phyloP scores from a whole-genome alignment of 2,113 vertebrate genomes.

The Dipodomys spectabilis region DNA sequence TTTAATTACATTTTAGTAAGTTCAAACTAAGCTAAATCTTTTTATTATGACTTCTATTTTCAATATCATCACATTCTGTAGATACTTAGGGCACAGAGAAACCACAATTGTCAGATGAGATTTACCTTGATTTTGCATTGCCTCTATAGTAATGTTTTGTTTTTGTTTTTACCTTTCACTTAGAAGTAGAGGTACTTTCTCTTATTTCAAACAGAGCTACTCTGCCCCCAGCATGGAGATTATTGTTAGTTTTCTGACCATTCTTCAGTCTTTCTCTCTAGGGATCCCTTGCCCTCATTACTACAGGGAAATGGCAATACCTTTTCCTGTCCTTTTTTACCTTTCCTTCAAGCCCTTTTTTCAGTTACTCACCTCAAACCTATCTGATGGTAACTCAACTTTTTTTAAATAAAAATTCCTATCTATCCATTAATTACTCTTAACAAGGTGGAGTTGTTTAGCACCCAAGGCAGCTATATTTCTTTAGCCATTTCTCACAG shows the following conservation, averaged over 20 bases:
- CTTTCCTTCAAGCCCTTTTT: background rate
- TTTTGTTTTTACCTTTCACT: background rate
- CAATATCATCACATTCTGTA: background rate
- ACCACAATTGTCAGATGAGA: background rate
- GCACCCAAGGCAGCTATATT: background rate
- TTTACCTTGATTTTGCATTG: background rate
- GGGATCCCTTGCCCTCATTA: background rate
- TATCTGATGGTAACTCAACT: background rate
- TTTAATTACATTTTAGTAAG: background rate
- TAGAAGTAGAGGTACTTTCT: background rate
- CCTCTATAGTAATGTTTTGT: background rate
- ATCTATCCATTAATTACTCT: background rate
- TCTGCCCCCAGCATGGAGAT: background rate
- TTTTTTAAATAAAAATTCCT: background rate
- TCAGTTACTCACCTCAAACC: background rate
- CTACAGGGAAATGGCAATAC: background rate
- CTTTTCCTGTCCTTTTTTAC: background rate
- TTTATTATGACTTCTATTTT: slow-evolving; percentile 40
- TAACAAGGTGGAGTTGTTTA: background rate
- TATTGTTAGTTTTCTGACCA: background rate
- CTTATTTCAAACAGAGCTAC: background rate
- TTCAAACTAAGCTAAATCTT: background rate
- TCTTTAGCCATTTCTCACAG: background rate
- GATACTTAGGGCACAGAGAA: background rate
- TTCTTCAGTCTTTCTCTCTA: background rate